Evolutionary conservation across 1,140 invertebrate species (phyloP).

Genomic region (Semibalanus balanoides): DNA sequence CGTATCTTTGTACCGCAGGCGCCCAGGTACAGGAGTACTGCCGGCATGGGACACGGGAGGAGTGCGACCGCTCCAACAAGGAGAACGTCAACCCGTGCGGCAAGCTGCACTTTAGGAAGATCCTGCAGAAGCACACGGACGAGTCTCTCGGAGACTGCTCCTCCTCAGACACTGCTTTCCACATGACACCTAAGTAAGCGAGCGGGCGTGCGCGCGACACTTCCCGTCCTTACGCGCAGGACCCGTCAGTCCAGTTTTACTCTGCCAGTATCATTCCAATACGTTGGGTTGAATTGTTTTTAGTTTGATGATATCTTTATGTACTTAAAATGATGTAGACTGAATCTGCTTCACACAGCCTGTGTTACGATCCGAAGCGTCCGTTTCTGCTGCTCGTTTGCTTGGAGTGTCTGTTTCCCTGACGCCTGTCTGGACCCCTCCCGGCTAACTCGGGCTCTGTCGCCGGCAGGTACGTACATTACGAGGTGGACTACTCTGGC

Average conservation of each 20-base stretch:
- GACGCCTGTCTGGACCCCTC: neutral
- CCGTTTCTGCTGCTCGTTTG: no score
- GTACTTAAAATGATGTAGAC: no score
- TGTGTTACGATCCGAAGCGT: no score
- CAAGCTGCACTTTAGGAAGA: conserved; percentile 93
- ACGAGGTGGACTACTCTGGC: conserved; percentile 62
- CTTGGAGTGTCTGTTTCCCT: no score
- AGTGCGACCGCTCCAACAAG: conserved; percentile 56
- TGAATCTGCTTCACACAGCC: no score
- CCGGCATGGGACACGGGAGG: conserved; percentile 78
- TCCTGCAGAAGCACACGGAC: conserved; percentile 91
- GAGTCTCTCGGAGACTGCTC: conserved; percentile 92
- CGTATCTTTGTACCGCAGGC: no score
- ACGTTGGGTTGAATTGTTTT: no score
- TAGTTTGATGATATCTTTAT: no score
- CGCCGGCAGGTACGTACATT: conserved; percentile 68
- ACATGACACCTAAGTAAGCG: conserved; percentile 88
- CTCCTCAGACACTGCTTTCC: conserved; percentile 95
- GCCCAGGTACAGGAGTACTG: conserved; percentile 87
- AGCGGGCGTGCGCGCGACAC: neutral
- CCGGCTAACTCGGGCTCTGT: neutral
- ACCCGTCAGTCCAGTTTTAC: no score
- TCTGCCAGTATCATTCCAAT: no score
- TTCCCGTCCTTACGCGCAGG: no score
- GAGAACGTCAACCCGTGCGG: conserved; percentile 49